These are phyloP conservation scores for Bimastos eiseni DNA, from an alignment of 2,888 invertebrate species.

Conservation along the genomic window DNA sequence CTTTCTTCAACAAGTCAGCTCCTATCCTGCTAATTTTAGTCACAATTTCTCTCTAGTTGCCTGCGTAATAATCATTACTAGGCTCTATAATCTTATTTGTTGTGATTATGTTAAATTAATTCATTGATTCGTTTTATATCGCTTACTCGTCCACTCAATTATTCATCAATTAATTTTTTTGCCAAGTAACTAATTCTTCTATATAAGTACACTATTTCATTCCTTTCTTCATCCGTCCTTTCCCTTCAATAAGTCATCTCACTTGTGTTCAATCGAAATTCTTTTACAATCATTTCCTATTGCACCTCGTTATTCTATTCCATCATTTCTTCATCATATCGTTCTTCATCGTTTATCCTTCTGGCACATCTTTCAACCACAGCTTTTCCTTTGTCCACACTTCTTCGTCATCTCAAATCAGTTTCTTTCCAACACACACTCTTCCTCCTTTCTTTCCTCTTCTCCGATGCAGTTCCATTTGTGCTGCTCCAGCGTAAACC, in stretches of 20 bases:
- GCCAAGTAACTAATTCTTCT: background rate
- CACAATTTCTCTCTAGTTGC: background rate
- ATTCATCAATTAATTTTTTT: background rate
- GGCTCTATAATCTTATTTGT: background rate
- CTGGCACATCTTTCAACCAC: too few species aligned
- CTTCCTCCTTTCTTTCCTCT: background rate
- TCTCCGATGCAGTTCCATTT: background rate
- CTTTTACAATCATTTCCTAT: background rate
- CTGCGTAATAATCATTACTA: too few species aligned
- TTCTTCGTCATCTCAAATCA: background rate
- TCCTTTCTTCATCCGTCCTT: background rate
- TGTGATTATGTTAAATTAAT: background rate
- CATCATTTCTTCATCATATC: background rate
- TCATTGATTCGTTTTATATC: background rate
- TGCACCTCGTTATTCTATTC: background rate
- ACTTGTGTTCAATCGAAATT: background rate
- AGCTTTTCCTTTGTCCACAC: background rate
- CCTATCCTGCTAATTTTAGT: background rate
- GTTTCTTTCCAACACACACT: background rate
- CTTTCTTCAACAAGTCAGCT: background rate
- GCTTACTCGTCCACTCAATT: background rate
- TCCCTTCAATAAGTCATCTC: background rate
- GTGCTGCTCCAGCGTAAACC: background rate
- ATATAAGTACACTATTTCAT: background rate
- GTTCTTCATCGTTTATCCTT: constrained; percentile 13